Evolutionary conservation across 2,113 vertebrate genomes (phyloP).

Genomic region (Grantiella picta): DNA sequence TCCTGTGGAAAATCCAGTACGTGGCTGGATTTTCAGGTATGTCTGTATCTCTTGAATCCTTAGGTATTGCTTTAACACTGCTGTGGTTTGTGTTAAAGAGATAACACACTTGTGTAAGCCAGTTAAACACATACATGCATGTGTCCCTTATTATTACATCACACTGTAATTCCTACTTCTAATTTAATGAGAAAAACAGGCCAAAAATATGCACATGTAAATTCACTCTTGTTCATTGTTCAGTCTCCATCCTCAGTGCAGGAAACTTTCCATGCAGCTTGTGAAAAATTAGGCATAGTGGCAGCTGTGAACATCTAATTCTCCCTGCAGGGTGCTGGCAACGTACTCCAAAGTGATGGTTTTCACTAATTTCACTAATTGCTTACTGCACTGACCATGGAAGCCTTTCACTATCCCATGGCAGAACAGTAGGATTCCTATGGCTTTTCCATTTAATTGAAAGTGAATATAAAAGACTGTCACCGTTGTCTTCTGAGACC

Average conservation of each 20-base stretch:
- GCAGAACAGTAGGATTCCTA: not conserved
- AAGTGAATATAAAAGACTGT: not conserved
- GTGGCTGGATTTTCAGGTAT: not conserved
- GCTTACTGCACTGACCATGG: not conserved
- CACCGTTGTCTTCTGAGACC: not conserved
- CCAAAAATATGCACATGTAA: not conserved
- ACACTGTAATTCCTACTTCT: not conserved
- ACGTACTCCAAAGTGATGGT: not conserved
- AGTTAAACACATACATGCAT: not conserved
- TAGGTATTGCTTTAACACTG: not conserved
- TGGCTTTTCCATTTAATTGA: conserved; percentile 27
- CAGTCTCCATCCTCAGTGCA: not conserved
- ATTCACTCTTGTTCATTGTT: not conserved
- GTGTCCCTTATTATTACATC: not conserved
- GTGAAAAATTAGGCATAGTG: not conserved
- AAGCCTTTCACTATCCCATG: not conserved
- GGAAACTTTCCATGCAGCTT: not conserved
- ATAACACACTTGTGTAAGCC: not conserved
- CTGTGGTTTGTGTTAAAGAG: not conserved
- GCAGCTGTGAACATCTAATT: conserved; percentile 13
- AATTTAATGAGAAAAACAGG: not conserved
- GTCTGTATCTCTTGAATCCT: not conserved
- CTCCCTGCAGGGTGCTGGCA: not conserved
- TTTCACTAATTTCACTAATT: conserved; percentile 33
- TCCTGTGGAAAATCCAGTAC: not conserved